phyloP scores from a whole-genome alignment of 1,140 invertebrate genomes.

The Drosophila subobscura region DNA sequence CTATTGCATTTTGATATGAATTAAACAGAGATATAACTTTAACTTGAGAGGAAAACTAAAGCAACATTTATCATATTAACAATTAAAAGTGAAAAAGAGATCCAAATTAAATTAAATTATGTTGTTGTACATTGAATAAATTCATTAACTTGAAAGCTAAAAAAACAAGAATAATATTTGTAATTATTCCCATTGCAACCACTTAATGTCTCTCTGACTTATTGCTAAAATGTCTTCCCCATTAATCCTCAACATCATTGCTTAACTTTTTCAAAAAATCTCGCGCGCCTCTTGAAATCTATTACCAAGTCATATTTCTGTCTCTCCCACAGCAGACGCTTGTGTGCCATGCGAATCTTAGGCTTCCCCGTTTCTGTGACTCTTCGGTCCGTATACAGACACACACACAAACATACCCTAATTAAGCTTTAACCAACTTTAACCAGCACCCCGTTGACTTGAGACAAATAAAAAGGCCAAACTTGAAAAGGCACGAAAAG shows the following conservation, averaged over 20 bases:
- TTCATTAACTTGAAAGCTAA: slow-evolving; percentile 18
- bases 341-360: not conserved
- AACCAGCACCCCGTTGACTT: slow-evolving; percentile 29
- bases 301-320: slow-evolving; percentile 10
- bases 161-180: slow-evolving; percentile 11
- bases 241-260: slow-evolving; percentile 14
- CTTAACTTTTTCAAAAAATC: slow-evolving; percentile 16
- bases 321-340: slow-evolving; percentile 8
- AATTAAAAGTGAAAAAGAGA: not conserved
- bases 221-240: slow-evolving; percentile 16
- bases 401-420: slow-evolving; percentile 4
- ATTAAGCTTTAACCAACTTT: slow-evolving; percentile 43
- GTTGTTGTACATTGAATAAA: slow-evolving; percentile 10
- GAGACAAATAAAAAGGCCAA: slow-evolving; percentile 44
- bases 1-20: slow-evolving; percentile 33
- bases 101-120: slow-evolving; percentile 4
- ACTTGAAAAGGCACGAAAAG: slow-evolving; percentile 27
- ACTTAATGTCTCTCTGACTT: no score
- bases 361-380: no score
- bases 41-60: slow-evolving; percentile 24
- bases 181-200: slow-evolving; percentile 8
- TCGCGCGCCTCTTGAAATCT: not conserved
- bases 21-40: slow-evolving; percentile 5
- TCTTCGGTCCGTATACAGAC: no score
- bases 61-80: slow-evolving; percentile 3